Conservation (phyloP, 2,797 vertebrate species). For the Picus viridis region DNA sequence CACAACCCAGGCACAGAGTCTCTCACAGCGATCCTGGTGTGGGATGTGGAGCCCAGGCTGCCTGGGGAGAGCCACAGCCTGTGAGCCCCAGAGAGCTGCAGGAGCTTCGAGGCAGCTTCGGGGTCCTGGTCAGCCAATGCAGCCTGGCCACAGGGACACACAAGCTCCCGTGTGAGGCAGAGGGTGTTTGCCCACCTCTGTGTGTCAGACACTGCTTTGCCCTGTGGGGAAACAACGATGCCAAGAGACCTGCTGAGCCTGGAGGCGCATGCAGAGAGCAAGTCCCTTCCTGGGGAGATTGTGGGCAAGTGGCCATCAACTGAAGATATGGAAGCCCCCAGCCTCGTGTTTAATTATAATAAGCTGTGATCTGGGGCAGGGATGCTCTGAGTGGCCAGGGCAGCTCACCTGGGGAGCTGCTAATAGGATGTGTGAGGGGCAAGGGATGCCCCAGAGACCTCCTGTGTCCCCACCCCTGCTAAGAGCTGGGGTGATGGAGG, state of each 20-base stretch:
- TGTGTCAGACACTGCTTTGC: neutral
- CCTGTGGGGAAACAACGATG: neutral
- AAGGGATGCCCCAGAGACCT: neutral
- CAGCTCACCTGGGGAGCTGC: neutral
- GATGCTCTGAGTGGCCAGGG: neutral
- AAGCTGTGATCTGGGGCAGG: neutral
- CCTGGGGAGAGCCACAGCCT: neutral
- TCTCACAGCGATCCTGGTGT: fast-evolving
- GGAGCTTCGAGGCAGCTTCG: neutral
- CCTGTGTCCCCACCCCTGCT: fast-evolving
- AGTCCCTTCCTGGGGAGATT: neutral
- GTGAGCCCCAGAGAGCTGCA: fast-evolving
- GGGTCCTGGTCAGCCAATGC: neutral
- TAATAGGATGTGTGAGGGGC: neutral
- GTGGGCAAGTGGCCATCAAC: neutral
- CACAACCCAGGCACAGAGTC: fast-evolving
- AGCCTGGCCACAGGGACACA: neutral
- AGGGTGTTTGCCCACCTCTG: fast-evolving
- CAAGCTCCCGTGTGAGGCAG: neutral
- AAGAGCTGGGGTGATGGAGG: neutral
- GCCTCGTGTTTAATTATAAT: neutral
- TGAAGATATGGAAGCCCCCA: constrained; percentile 2
- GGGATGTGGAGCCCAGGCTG: neutral
- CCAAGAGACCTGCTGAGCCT: constrained; percentile 26
- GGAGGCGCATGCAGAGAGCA: neutral